These are phyloP conservation scores for Ascaphus truei DNA, from an alignment of 2,113 vertebrate genomes.

Conservation along the genomic window DNA sequence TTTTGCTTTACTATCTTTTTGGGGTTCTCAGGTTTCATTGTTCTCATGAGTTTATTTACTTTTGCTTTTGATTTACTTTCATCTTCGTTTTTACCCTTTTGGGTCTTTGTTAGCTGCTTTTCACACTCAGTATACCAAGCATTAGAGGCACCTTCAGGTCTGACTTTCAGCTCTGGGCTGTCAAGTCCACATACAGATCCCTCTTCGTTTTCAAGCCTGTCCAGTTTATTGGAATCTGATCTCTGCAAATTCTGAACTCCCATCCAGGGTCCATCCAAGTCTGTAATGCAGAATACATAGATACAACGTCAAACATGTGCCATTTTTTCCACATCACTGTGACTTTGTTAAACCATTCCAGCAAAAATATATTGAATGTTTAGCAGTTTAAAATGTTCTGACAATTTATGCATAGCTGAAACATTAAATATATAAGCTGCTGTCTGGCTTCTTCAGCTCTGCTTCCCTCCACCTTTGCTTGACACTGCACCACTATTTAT, in stretches of 20 bases:
- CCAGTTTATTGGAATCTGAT: slow-evolving; percentile 72
- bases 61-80: slow-evolving; percentile 87
- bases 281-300: slow-evolving; percentile 58
- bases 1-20: slow-evolving; percentile 89
- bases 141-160: slow-evolving; percentile 57
- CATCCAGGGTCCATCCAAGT: slow-evolving; percentile 89
- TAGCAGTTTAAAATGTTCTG: too few species aligned
- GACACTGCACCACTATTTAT: too few species aligned
- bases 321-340: background rate
- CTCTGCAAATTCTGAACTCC: slow-evolving; percentile 75
- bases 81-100: slow-evolving; percentile 73
- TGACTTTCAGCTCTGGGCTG: slow-evolving; percentile 72
- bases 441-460: too few species aligned
- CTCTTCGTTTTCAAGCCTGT: slow-evolving; percentile 80
- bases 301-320: background rate
- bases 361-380: too few species aligned
- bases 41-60: slow-evolving; percentile 90
- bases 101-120: slow-evolving; percentile 64
- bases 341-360: too few species aligned
- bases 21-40: slow-evolving; percentile 84
- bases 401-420: too few species aligned
- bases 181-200: slow-evolving; percentile 61
- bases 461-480: too few species aligned
- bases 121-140: slow-evolving; percentile 76
- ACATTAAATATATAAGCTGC: too few species aligned